A percentile compares a stretch with the other conserved stretches of the same genome.
Conservation (phyloP, 2,113 vertebrate genomes). For the Eonycteris spelaea region DNA sequence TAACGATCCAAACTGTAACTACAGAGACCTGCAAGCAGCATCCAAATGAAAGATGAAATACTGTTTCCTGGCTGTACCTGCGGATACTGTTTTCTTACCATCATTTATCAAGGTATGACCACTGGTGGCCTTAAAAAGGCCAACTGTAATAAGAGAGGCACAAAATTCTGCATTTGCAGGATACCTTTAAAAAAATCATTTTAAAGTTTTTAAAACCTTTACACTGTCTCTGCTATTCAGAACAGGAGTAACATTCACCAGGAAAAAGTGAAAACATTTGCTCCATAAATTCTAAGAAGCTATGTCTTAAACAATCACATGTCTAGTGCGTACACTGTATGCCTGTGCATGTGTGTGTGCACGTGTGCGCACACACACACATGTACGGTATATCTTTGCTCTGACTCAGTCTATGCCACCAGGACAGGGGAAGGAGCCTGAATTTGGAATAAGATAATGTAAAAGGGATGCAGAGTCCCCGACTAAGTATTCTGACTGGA, state of each 20-base stretch:
- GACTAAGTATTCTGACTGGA: neutral
- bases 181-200: neutral
- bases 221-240: neutral
- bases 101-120: neutral
- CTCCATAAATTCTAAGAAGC: neutral
- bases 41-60: neutral
- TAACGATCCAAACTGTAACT: neutral
- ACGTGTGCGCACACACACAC: fast-evolving
- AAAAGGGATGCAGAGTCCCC: neutral
- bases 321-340: neutral
- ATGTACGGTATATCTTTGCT: neutral
- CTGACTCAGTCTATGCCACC: neutral
- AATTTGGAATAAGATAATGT: neutral
- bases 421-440: neutral
- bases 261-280: neutral
- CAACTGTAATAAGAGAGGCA: neutral
- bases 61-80: neutral
- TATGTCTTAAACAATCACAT: neutral
- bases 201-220: conserved; percentile 14
- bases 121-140: neutral
- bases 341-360: too few species aligned
- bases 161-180: neutral
- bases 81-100: neutral
- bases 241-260: neutral
- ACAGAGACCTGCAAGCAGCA: neutral